phyloP scores from a whole-genome alignment of 2,888 invertebrate genomes.

The Phyllotreta cruciferae region DNA sequence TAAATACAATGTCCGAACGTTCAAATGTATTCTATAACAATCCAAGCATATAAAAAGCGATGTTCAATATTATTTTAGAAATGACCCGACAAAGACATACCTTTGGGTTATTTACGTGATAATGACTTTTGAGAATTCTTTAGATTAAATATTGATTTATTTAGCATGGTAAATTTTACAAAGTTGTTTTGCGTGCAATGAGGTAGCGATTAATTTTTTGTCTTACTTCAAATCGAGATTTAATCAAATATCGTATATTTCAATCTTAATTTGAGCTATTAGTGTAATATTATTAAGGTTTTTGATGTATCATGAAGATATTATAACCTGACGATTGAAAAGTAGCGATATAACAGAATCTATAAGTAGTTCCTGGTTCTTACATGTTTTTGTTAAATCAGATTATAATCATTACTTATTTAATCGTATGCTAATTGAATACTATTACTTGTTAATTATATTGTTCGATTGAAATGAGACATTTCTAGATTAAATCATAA shows the following conservation, averaged over 20 bases:
- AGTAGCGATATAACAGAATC: not conserved
- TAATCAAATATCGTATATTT: no score
- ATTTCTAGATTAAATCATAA: no score
- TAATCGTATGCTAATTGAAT: slow-evolving; percentile 7
- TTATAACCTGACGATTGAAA: slow-evolving; percentile 8
- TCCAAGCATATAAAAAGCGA: slow-evolving; percentile 3
- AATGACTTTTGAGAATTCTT: not conserved
- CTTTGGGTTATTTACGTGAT: not conserved
- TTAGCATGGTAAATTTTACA: no score
- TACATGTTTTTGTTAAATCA: slow-evolving; percentile 12
- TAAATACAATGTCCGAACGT: not conserved
- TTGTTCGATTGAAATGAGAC: not conserved
- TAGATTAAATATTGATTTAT: no score
- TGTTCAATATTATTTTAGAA: slow-evolving; percentile 9
- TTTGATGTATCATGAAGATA: slow-evolving; percentile 3
- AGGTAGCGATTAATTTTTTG: no score
- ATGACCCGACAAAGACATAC: not conserved
- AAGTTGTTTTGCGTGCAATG: no score
- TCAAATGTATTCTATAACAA: slow-evolving; percentile 7
- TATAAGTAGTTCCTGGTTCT: slow-evolving; percentile 7
- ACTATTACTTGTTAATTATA: slow-evolving; percentile 8
- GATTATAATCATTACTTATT: slow-evolving; percentile 1
- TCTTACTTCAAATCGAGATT: no score
- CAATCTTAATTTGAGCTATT: no score
- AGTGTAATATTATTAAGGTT: not conserved